Conservation (phyloP, 2,113 vertebrate genomes). For the Cryptotis parvus region DNA sequence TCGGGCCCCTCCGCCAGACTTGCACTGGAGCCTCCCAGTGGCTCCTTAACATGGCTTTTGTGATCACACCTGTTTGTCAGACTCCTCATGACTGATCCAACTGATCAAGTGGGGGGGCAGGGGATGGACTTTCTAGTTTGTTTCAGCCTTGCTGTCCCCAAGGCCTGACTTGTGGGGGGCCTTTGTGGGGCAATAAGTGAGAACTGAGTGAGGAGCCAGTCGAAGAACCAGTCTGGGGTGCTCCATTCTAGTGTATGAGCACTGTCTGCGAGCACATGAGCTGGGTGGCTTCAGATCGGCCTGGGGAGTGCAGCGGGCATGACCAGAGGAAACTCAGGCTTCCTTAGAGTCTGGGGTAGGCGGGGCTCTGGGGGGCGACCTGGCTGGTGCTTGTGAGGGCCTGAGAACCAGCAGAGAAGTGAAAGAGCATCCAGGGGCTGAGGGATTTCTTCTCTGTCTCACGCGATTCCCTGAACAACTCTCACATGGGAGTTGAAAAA, state of each 20-base stretch:
- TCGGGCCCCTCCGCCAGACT: no score
- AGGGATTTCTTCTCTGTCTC: background rate
- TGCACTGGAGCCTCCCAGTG: no score
- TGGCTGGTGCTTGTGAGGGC: background rate
- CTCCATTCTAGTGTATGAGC: background rate
- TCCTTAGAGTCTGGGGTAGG: background rate
- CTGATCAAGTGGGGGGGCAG: background rate
- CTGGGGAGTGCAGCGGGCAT: no score
- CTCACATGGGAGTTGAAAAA: no score
- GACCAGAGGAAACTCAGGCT: no score
- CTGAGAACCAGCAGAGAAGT: background rate
- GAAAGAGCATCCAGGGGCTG: background rate
- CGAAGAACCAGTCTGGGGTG: rapidly evolving
- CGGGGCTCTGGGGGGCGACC: rapidly evolving
- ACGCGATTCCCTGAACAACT: no score
- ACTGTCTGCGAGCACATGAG: background rate
- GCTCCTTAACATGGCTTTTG: background rate
- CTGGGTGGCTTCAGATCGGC: background rate
- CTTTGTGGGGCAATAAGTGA: background rate
- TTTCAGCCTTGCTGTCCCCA: background rate
- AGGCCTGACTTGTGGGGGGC: background rate
- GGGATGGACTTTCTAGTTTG: no score
- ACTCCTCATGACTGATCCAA: background rate
- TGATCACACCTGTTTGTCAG: background rate
- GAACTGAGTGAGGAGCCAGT: background rate